phyloP scores from a whole-genome alignment of 2,888 invertebrate genomes.

The Hydraecia micacea region DNA sequence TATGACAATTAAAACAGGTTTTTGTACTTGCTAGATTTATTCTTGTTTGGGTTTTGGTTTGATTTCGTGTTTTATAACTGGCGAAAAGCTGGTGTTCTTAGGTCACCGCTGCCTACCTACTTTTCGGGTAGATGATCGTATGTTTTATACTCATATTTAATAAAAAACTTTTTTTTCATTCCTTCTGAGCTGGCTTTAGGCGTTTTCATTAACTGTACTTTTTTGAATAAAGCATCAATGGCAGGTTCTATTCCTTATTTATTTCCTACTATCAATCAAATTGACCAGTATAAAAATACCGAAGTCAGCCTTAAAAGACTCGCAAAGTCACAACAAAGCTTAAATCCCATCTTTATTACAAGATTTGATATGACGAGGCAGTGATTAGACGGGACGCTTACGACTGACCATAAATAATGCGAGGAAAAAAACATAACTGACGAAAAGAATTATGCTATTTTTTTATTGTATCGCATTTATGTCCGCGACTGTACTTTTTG shows the following conservation, averaged over 20 bases:
- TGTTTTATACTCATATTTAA: too few species aligned
- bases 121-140: background rate
- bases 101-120: background rate
- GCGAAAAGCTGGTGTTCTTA: background rate
- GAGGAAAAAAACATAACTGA: slow-evolving; percentile 73
- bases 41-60: background rate
- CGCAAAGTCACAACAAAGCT: background rate
- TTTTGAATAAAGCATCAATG: background rate
- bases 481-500: slow-evolving; percentile 71
- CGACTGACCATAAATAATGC: slow-evolving; percentile 82
- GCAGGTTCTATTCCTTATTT: background rate
- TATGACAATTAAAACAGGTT: too few species aligned
- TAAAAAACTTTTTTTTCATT: too few species aligned
- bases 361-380: slow-evolving; percentile 70
- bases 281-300: background rate
- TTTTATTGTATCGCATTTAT: slow-evolving; percentile 83
- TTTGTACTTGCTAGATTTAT: background rate
- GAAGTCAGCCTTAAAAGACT: background rate
- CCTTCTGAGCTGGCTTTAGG: background rate
- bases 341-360: slow-evolving; percentile 33
- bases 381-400: slow-evolving; percentile 85
- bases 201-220: background rate
- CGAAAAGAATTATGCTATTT: slow-evolving; percentile 78
- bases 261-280: background rate
- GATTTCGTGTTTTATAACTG: background rate